phyloP scores from a whole-genome alignment of 2,113 vertebrate genomes.

The Sarotherodon lohbergeri region DNA sequence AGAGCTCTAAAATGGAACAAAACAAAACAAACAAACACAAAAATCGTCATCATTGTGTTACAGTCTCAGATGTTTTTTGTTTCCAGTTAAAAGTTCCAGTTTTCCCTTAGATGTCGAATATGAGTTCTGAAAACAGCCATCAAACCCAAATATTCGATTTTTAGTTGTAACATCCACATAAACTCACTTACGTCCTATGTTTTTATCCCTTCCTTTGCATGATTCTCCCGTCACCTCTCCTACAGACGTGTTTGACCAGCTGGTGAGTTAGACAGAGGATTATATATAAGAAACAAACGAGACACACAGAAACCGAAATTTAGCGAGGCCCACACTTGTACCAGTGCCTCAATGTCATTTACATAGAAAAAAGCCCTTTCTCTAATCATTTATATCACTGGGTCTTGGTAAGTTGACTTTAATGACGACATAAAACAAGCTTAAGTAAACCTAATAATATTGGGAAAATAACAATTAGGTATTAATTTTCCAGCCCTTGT shows the following conservation, averaged over 20 bases:
- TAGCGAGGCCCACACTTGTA: not conserved
- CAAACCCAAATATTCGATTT: not conserved
- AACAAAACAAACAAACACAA: not conserved
- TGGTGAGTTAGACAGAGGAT: not conserved
- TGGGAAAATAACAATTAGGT: not conserved
- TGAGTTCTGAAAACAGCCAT: not conserved
- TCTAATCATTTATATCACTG: not conserved
- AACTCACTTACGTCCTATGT: not conserved
- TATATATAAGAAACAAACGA: not conserved
- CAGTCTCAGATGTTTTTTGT: not conserved
- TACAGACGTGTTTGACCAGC: not conserved
- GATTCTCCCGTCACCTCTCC: not conserved
- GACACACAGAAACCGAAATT: not conserved
- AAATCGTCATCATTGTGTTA: fast-evolving
- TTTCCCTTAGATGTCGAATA: not conserved
- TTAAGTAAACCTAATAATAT: not conserved
- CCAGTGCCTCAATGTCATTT: not conserved
- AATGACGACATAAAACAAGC: not conserved
- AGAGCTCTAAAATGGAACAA: not conserved
- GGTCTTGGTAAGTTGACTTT: not conserved
- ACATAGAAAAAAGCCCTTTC: not conserved
- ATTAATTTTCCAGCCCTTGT: not conserved
- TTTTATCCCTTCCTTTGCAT: not conserved
- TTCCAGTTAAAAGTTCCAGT: not conserved
- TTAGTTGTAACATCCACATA: not conserved